These are phyloP conservation scores for Selene dorsalis DNA, from an alignment of 2,797 vertebrate genomes.

Conservation along the genomic window DNA sequence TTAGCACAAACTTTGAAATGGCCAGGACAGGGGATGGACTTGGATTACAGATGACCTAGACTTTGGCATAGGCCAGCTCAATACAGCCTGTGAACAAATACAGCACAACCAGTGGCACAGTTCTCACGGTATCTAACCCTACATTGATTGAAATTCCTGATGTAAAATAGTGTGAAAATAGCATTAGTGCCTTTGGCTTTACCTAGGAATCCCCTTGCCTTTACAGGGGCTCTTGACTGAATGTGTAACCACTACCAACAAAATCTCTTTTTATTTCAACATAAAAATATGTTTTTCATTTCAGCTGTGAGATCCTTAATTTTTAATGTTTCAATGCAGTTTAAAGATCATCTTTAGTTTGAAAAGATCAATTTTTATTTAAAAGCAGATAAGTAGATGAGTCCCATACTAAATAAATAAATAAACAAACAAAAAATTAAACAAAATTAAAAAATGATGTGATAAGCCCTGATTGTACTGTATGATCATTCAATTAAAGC, in stretches of 20 bases:
- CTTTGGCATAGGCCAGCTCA: constrained; percentile 24
- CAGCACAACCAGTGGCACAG: constrained; percentile 7
- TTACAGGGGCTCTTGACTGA: constrained; percentile 12
- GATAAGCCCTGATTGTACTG: neutral
- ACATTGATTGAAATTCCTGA: constrained; percentile 35
- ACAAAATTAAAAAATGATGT: neutral
- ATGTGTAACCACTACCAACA: constrained; percentile 20
- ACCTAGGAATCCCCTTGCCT: constrained; percentile 23
- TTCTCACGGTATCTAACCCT: constrained; percentile 50
- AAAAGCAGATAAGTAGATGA: too few relatives aligned
- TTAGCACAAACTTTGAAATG: constrained; percentile 34
- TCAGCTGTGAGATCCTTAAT: neutral
- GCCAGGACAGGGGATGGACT: constrained; percentile 8
- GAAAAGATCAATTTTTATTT: too few relatives aligned
- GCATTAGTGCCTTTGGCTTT: constrained; percentile 40
- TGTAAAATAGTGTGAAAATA: constrained; percentile 49
- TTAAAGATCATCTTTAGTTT: neutral
- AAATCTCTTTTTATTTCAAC: neutral
- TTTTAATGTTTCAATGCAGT: too few relatives aligned
- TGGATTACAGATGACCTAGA: constrained; percentile 31
- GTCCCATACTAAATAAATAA: too few relatives aligned
- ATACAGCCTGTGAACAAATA: constrained; percentile 6
- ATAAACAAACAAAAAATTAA: too few relatives aligned
- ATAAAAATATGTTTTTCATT: neutral
- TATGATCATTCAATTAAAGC: constrained; percentile 7